Percentiles rank a stretch among this genome's conserved stretches.
Evolutionary conservation across 2,888 invertebrate genomes (phyloP).

Genomic region (Gymnosoma rotundatum): DNA sequence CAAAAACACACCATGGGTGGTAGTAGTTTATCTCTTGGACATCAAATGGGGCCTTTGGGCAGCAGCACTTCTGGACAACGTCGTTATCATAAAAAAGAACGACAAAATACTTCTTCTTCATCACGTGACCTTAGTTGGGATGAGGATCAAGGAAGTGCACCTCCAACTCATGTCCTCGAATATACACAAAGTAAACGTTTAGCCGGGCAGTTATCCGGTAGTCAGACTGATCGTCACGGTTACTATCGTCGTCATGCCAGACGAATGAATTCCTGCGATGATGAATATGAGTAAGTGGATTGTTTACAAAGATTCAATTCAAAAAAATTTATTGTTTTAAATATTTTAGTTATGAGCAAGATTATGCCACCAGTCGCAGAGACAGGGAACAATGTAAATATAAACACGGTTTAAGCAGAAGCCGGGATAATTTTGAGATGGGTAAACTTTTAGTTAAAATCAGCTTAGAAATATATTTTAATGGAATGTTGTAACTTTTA

Average conservation of each 20-base stretch:
- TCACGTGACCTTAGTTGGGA: conserved; percentile 92
- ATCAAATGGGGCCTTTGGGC: conserved; percentile 57
- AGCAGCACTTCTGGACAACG: conserved; percentile 75
- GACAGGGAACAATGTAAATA: conserved; percentile 78
- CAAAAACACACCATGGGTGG: conserved; percentile 76
- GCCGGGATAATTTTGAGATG: conserved; percentile 81
- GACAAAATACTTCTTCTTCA: conserved; percentile 87
- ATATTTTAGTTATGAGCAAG: conserved; percentile 80
- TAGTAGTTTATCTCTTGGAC: conserved; percentile 63
- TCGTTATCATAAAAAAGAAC: conserved; percentile 83
- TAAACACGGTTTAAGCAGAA: conserved; percentile 79
- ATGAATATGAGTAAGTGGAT: conserved; percentile 87
- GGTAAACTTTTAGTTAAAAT: conserved; percentile 72
- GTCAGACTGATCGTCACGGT: conserved; percentile 77
- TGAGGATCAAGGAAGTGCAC: conserved; percentile 84
- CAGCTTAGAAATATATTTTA: not conserved
- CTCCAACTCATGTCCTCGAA: conserved; percentile 76
- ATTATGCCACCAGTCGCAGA: conserved; percentile 76
- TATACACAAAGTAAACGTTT: conserved; percentile 82
- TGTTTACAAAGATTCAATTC: not conserved
- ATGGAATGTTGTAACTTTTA: conserved; percentile 4
- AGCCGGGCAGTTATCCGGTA: conserved; percentile 63
- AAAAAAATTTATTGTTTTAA: not conserved
- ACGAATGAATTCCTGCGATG: conserved; percentile 86
- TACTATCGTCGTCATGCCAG: conserved; percentile 83